phyloP scores from a whole-genome alignment of 2,888 invertebrate genomes.

The Spodoptera littoralis region DNA sequence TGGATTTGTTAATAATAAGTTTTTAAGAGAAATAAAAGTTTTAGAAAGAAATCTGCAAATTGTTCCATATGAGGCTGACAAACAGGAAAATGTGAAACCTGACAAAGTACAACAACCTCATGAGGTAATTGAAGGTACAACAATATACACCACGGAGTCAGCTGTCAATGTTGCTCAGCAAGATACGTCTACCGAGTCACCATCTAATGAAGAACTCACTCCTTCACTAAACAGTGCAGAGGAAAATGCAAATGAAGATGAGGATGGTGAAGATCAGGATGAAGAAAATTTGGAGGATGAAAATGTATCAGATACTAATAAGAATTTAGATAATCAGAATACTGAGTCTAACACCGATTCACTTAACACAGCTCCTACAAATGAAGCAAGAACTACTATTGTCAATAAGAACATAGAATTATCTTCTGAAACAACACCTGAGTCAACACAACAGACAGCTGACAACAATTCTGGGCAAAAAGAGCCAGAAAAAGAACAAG shows the following conservation, averaged over 20 bases:
- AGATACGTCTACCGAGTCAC: constrained; percentile 55
- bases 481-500: constrained; percentile 11
- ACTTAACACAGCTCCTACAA: constrained; percentile 3
- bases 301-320: constrained; percentile 12
- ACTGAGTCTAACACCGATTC: constrained; percentile 1
- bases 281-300: constrained; percentile 21
- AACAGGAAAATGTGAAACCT: constrained; percentile 69
- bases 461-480: constrained; percentile 5
- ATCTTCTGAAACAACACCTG: constrained; percentile 9
- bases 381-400: constrained; percentile 12
- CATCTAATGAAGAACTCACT: constrained; percentile 52
- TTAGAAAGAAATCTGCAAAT: constrained; percentile 73
- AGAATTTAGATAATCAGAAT: constrained; percentile 13
- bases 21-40: constrained; percentile 90
- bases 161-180: constrained; percentile 45
- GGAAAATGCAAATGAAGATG: constrained; percentile 34
- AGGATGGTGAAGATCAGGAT: constrained; percentile 25
- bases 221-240: constrained; percentile 46
- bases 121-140: constrained; percentile 91
- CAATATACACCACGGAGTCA: constrained; percentile 83
- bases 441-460: constrained; percentile 4
- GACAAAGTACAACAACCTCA: constrained; percentile 80
- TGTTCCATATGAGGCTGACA: constrained; percentile 67
- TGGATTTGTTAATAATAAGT: constrained; percentile 90
- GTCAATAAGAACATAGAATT: constrained; percentile 15